Percentiles rank a stretch among this genome's conserved stretches.
phyloP scores from a whole-genome alignment of 2,113 vertebrate genomes.

The Bos indicus region DNA sequence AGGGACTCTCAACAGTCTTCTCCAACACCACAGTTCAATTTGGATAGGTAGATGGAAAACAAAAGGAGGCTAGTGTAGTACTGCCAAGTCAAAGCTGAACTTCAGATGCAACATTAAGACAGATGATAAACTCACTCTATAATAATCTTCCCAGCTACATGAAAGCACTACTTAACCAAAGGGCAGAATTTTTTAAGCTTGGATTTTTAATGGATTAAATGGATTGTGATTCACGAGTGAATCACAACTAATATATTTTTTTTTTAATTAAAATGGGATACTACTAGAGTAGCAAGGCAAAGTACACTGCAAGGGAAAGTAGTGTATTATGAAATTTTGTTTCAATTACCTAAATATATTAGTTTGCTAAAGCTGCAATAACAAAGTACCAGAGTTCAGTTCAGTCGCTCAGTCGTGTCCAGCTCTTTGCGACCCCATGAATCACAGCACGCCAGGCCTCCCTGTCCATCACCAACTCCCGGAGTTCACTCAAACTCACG shows the following conservation, averaged over 20 bases:
- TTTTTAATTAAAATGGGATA: background rate
- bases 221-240: background rate
- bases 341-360: background rate
- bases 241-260: background rate
- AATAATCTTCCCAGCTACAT: background rate
- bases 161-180: background rate
- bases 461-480: too few species aligned
- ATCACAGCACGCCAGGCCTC: rapidly evolving
- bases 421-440: too few species aligned
- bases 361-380: background rate
- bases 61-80: background rate
- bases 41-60: background rate
- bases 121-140: background rate
- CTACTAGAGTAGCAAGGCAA: background rate
- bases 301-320: background rate
- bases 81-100: background rate
- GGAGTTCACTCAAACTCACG: too few species aligned
- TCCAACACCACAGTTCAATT: background rate
- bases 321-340: background rate
- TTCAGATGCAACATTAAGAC: background rate
- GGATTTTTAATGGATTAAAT: background rate
- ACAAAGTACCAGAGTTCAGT: background rate
- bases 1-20: too few species aligned
- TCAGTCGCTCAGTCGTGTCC: too few species aligned
- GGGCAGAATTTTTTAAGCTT: background rate